Evolutionary conservation across 2,888 invertebrate genomes (phyloP).

Genomic region (Limnephilus marmoratus): DNA sequence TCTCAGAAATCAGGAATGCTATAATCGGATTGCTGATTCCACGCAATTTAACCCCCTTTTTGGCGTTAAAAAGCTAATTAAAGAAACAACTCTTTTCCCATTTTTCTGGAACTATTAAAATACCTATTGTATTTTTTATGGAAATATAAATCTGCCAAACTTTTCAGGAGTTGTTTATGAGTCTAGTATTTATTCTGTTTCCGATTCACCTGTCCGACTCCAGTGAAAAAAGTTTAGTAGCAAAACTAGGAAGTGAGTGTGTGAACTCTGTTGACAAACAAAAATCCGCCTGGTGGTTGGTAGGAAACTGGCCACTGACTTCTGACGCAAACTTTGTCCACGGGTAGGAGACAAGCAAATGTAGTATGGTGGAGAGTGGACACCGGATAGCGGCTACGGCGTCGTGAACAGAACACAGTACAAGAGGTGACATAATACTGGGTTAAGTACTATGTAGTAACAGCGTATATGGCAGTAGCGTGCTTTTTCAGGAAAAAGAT

Average conservation of each 20-base stretch:
- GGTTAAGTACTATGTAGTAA: not conserved
- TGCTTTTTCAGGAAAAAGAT: not conserved
- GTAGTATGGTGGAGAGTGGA: not conserved
- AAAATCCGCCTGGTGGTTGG: not conserved
- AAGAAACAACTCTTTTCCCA: not conserved
- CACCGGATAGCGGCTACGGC: not conserved
- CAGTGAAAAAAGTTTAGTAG: constrained; percentile 14
- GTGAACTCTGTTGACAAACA: constrained; percentile 15
- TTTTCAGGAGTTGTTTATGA: not conserved
- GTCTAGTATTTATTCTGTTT: not conserved
- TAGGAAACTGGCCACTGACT: not conserved
- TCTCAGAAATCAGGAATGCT: too few species aligned
- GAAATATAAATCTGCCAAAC: not conserved
- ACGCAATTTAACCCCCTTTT: too few species aligned
- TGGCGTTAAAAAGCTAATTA: not conserved
- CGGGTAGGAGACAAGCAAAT: not conserved
- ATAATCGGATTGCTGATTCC: too few species aligned
- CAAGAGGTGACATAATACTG: not conserved
- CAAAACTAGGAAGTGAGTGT: not conserved
- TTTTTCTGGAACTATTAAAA: not conserved
- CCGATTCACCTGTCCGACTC: constrained; percentile 12
- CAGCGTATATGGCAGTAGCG: not conserved
- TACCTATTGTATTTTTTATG: not conserved
- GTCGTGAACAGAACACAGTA: not conserved
- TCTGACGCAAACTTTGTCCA: constrained; percentile 28